phyloP scores from a whole-genome alignment of 2,113 vertebrate genomes.

The Pituophis catenifer region DNA sequence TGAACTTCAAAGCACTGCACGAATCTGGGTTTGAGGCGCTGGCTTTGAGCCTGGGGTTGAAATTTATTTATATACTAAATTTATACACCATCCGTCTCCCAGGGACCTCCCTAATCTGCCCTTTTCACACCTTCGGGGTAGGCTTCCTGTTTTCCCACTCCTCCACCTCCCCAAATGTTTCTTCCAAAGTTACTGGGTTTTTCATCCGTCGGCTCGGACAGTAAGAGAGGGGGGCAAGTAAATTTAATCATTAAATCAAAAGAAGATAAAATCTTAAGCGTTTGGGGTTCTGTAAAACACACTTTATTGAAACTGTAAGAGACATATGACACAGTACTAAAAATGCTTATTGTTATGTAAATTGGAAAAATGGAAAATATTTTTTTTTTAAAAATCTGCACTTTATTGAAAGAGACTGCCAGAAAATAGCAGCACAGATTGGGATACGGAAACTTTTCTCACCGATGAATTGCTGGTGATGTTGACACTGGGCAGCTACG shows the following conservation, averaged over 20 bases:
- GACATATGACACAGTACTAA: no score
- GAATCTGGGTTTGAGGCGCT: not conserved
- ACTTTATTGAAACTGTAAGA: no score
- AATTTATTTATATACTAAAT: not conserved
- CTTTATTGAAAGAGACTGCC: not conserved
- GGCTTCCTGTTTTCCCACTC: not conserved
- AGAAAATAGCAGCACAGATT: no score
- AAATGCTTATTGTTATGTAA: no score
- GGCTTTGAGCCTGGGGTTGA: not conserved
- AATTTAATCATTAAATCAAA: not conserved
- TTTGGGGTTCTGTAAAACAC: not conserved
- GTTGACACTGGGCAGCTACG: conserved; percentile 88
- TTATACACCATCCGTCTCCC: accelerated
- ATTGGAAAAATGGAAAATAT: no score
- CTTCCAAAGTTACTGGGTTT: not conserved
- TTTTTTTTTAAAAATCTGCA: no score
- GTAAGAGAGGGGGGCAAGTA: not conserved
- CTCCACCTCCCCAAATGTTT: not conserved
- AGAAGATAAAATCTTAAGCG: not conserved
- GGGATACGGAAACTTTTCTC: conserved; percentile 38
- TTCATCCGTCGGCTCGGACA: not conserved
- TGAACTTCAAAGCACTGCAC: not conserved
- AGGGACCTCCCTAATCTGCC: not conserved
- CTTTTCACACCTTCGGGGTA: not conserved
- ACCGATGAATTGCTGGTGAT: conserved; percentile 98